Evolutionary conservation across 1,140 invertebrate species (phyloP), one percentile per base, ranked within the genome.

Genomic region (Dryas iulia): DNA sequence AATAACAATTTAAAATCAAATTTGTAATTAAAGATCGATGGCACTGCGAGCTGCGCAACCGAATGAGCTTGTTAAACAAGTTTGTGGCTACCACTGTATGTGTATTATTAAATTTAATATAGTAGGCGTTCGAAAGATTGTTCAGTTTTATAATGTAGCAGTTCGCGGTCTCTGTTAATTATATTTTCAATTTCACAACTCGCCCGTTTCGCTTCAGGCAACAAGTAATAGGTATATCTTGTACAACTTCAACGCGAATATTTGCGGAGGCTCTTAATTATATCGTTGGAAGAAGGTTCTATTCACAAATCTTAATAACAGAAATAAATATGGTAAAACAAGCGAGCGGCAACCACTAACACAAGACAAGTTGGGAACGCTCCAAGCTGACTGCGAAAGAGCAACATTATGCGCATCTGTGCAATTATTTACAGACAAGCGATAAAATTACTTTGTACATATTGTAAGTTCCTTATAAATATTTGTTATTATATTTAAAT

Each of bases 181-280:
- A 83, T 83, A 80, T 83, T 89, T 84, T 81, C 79, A 85, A 86
- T 84, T 82, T 83, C 74, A 77, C 79, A 86, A 81, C 76, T 66
- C 73, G 78, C 65, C 70, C 59, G 71, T 58, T 69, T 59, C 71
- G 81, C 76, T 74, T 73, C 66, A 58, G 63, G 69, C 69, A 39
- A 61, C 63, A 31, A 57, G 69, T 61, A 61, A 66, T 61, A 60
- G 52, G 67, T 69, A 62, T 47, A 69, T 59, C 73, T 56, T 57
- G 59, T 25, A 61, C 14, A 60, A 65, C 28, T 61, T 69, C 47
- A 53, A 60, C 47, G 60, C 65, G 65, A 72, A 72, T 69, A 65
- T 72, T 69, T 64, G 67, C 61, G 11, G 62, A 57, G 52, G 62
- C 69, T 71, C 63, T 71, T 71, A 61, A 71, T 61, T 71, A 35